These are phyloP conservation scores for Galerucella nymphaeae DNA, from an alignment of 2,888 invertebrate species.

Conservation along the genomic window DNA sequence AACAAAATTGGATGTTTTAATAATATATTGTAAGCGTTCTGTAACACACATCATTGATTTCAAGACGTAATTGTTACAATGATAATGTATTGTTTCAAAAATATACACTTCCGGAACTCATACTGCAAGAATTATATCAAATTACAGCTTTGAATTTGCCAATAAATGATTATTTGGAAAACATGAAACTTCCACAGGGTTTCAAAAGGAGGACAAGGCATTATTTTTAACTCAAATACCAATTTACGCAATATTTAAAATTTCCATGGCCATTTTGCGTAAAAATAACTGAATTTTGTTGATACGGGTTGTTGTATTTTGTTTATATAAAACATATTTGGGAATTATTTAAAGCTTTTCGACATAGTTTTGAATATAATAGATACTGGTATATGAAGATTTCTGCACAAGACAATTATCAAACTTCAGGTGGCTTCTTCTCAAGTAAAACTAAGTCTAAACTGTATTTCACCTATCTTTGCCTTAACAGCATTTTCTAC, in stretches of 20 bases:
- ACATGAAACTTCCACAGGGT: neutral
- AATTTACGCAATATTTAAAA: neutral
- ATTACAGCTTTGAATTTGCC: neutral
- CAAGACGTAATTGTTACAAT: slow-evolving; percentile 5
- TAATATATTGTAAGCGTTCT: slow-evolving; percentile 10
- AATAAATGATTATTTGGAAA: neutral
- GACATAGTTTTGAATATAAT: too few relatives aligned
- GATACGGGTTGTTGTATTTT: neutral
- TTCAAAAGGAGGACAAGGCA: neutral
- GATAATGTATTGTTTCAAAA: slow-evolving; percentile 4
- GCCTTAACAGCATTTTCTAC: too few relatives aligned
- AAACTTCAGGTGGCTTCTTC: too few relatives aligned
- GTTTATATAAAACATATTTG: too few relatives aligned
- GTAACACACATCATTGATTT: slow-evolving; percentile 1
- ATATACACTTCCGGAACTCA: neutral
- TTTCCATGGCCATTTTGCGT: neutral
- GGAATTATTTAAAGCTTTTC: too few relatives aligned
- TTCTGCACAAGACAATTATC: too few relatives aligned
- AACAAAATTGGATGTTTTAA: slow-evolving; percentile 10
- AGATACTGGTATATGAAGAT: too few relatives aligned
- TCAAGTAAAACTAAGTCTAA: too few relatives aligned
- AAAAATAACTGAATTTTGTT: neutral
- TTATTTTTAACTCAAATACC: too few relatives aligned
- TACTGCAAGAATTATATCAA: neutral
- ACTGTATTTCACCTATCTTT: too few relatives aligned